A percentile compares a stretch with the other conserved stretches of the same genome.
Evolutionary conservation across 2,113 vertebrate species (phyloP).

Genomic region (Alectura lathami): DNA sequence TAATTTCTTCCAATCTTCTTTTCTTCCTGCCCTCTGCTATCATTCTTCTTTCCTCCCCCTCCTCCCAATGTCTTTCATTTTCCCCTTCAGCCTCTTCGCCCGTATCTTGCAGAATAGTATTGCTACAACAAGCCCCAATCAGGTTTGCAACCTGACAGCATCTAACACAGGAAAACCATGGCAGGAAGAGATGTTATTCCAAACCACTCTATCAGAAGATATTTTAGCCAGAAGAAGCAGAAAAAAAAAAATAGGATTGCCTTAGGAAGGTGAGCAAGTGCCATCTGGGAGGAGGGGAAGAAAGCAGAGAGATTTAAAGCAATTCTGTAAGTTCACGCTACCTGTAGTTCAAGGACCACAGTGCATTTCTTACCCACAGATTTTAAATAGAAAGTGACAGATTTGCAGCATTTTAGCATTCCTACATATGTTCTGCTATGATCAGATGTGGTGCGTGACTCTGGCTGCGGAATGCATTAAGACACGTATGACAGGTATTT

Average conservation of each 20-base stretch:
- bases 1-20: neutral
- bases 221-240: neutral
- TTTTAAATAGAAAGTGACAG: constrained; percentile 22
- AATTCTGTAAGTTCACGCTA: neutral
- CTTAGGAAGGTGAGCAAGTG: constrained; percentile 32
- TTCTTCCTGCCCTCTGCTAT: neutral
- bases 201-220: neutral
- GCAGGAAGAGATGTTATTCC: constrained; percentile 7
- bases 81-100: neutral
- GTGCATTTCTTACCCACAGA: neutral
- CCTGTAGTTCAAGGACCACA: constrained; percentile 7
- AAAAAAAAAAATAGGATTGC: constrained; percentile 33
- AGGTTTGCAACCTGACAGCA: neutral
- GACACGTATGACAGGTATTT: neutral
- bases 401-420: neutral
- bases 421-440: neutral
- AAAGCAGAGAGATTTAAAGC: neutral
- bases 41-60: neutral
- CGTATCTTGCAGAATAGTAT: neutral
- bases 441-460: neutral
- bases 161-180: neutral
- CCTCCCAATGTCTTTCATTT: neutral
- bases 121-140: neutral
- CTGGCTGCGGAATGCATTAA: neutral
- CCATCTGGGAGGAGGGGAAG: neutral